Evolutionary conservation across 2,797 vertebrate genomes (phyloP), one percentile per base, ranked within the genome.

Genomic region (Leuciscus waleckii): DNA sequence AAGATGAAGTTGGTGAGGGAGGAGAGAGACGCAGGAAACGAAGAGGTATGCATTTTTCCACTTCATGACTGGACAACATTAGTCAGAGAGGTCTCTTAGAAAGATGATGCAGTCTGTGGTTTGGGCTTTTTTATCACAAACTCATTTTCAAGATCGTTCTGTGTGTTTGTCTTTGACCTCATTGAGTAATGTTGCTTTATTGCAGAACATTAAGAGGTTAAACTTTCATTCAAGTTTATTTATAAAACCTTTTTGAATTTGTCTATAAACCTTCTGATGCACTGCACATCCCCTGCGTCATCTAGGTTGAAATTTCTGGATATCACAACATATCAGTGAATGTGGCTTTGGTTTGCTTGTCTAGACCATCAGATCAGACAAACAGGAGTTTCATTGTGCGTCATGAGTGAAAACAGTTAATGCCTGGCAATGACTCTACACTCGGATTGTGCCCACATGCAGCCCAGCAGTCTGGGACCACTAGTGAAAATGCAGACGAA

Each of bases 1-100:
- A 98, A 19, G 96, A 96, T 10, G 96, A 97, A 70, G 89, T 94
- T 71, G 96, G 96, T 54, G 97, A 97, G 68, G 94, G 96, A 23
- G 97, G 96, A 90, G 97, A 98, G 92, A 97, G 97, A 90, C 94
- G 94, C 88, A 97, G 96, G 90, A 98, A 95, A 85, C 95, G 96
- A 71, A 95, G 96, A 93, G 98, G 98, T 98, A 90, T 83, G 70
- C 39, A 41, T 84, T 51, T 17, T 69, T 58, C 7, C 2, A 5
- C 78, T 61, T 82, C 21, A 77, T 39, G 49, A 78, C 29, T 17
- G 2, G 37, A 26, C 56, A 23, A 16, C 2, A 14, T 75, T 29
- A 81, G 17, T n/a, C 56, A 56, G 11, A 68, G 16, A 46, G 21
- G 5, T n/a, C 49, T 77, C 7, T 69, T 67, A 35, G 23, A 73